Percentiles rank a stretch among this genome's conserved stretches.
Evolutionary conservation across 2,888 invertebrate genomes (phyloP).

Genomic region (Zaprionus obscuricornis): DNA sequence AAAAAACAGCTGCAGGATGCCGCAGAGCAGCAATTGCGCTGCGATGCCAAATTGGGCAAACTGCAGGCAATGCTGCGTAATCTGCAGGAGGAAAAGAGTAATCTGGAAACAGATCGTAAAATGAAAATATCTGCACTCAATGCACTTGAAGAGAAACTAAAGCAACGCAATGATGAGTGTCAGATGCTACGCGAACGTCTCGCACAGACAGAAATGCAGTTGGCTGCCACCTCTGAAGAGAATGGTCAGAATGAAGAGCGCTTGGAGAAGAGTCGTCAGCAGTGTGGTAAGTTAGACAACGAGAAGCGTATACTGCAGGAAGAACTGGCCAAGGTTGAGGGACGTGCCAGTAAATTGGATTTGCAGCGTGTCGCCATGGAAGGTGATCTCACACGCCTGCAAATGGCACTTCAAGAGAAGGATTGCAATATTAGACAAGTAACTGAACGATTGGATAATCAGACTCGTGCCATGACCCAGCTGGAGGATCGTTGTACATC

Average conservation of each 20-base stretch:
- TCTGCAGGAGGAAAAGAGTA: constrained; percentile 90
- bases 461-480: constrained; percentile 90
- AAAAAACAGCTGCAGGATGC: constrained; percentile 92
- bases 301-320: constrained; percentile 93
- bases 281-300: constrained; percentile 89
- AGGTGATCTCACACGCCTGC: constrained; percentile 94
- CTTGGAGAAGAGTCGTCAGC: constrained; percentile 89
- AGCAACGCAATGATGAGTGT: constrained; percentile 89
- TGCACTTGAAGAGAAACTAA: constrained; percentile 87
- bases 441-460: constrained; percentile 92
- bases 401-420: constrained; percentile 93
- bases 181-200: constrained; percentile 90
- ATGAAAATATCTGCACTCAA: constrained; percentile 90
- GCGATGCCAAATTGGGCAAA: constrained; percentile 89
- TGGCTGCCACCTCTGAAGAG: constrained; percentile 89
- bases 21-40: constrained; percentile 90
- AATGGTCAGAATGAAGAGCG: constrained; percentile 92
- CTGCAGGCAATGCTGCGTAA: constrained; percentile 86
- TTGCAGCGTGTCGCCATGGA: constrained; percentile 93
- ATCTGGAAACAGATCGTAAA: constrained; percentile 88
- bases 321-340: constrained; percentile 91
- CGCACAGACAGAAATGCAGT: constrained; percentile 88
- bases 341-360: constrained; percentile 92
- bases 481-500: constrained; percentile 95
- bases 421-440: constrained; percentile 91